Conservation (phyloP, 2,113 vertebrate species). For the Hydropotes inermis region DNA sequence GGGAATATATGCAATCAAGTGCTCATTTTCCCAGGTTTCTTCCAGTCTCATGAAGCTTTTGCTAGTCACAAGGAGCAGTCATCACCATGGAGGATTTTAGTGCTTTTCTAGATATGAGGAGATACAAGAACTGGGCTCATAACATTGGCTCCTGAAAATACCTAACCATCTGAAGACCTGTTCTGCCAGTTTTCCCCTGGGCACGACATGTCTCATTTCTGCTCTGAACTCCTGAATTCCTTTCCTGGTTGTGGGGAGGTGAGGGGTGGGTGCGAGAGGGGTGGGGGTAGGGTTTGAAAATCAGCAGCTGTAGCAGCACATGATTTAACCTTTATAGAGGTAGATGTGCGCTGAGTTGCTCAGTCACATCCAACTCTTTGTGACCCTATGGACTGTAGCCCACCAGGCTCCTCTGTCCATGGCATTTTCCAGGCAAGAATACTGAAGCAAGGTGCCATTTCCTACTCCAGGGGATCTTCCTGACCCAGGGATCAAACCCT, state of each 20-base stretch:
- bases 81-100: neutral
- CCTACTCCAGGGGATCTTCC: neutral
- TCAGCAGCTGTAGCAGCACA: neutral
- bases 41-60: neutral
- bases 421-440: neutral
- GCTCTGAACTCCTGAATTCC: neutral
- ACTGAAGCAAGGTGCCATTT: neutral
- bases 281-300: neutral
- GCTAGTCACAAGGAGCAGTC: neutral
- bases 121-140: neutral
- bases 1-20: neutral
- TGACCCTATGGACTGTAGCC: neutral
- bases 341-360: neutral
- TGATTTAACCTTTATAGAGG: neutral
- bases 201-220: neutral
- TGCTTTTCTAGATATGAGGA: neutral
- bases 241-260: neutral
- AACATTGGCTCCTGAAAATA: neutral
- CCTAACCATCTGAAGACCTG: neutral
- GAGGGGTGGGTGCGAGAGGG: neutral
- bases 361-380: neutral
- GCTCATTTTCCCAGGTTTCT: neutral
- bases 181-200: neutral
- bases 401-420: neutral
- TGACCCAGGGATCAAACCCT: neutral